Conservation (phyloP, 2,888 invertebrate genomes). For the Pyrochroa serraticornis region DNA sequence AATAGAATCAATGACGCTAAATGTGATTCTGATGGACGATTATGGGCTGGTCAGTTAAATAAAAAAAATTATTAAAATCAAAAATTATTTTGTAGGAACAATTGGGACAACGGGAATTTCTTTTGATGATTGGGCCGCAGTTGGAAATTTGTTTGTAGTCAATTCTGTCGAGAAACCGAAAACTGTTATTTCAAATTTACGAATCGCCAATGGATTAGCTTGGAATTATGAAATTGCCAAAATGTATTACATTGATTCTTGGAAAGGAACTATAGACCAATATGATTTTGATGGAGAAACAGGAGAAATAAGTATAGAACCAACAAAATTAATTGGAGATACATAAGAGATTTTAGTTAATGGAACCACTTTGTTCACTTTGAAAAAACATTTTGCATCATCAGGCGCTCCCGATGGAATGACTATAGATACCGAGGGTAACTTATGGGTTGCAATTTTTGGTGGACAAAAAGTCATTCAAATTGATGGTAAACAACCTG, state of each 20-base stretch:
- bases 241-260: conserved; percentile 78
- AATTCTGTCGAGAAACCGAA: conserved; percentile 25
- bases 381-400: conserved; percentile 53
- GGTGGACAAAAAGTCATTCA: conserved; percentile 66
- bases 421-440: conserved; percentile 70
- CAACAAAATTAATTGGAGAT: not conserved
- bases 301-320: conserved; percentile 52
- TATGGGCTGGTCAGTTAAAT: conserved; percentile 66
- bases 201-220: conserved; percentile 68
- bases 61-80: no score
- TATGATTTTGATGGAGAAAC: conserved; percentile 68
- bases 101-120: no score
- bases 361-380: conserved; percentile 64
- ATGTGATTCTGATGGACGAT: conserved; percentile 71
- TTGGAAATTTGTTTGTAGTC: conserved; percentile 26
- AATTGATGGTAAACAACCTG: conserved; percentile 62
- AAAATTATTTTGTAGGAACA: no score
- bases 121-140: not conserved
- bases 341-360: conserved; percentile 60
- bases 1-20: conserved; percentile 79
- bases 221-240: conserved; percentile 71
- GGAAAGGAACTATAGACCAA: conserved; percentile 64
- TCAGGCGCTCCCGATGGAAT: conserved; percentile 69
- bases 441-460: conserved; percentile 79
- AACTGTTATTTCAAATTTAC: conserved; percentile 26